These are phyloP conservation scores for Archips xylosteana DNA, from an alignment of 2,888 invertebrate species.

Conservation along the genomic window DNA sequence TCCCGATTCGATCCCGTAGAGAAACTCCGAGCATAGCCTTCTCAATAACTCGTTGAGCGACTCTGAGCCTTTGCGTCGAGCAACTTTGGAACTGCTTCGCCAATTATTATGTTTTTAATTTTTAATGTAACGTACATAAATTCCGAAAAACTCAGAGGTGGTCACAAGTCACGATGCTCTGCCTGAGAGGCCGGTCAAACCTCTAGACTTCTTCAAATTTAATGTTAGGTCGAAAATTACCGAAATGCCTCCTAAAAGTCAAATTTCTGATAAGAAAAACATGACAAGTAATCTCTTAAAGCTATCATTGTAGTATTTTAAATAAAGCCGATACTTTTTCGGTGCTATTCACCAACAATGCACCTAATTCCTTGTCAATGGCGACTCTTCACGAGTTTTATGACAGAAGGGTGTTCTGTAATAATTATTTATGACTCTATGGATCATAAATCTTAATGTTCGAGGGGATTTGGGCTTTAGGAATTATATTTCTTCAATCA, in stretches of 20 bases:
- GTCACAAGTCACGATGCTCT: too few species aligned
- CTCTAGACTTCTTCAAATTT: too few species aligned
- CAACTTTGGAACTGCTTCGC: too few species aligned
- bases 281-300: not conserved
- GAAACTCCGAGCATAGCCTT: too few species aligned
- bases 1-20: too few species aligned
- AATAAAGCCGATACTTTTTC: slow-evolving; percentile 6
- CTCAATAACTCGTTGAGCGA: too few species aligned
- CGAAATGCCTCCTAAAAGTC: not conserved
- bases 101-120: too few species aligned
- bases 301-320: not conserved
- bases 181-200: too few species aligned
- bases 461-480: not conserved
- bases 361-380: slow-evolving; percentile 24
- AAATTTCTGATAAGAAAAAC: not conserved
- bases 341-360: slow-evolving; percentile 26
- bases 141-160: too few species aligned
- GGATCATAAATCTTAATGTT: slow-evolving; percentile 36
- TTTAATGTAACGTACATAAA: too few species aligned
- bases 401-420: slow-evolving; percentile 33
- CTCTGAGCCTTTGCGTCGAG: too few species aligned
- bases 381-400: slow-evolving; percentile 34
- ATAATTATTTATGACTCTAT: slow-evolving; percentile 39
- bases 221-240: too few species aligned
- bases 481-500: not conserved